These are phyloP conservation scores for Cyprinella venusta DNA, from an alignment of 2,797 vertebrate species.

Conservation along the genomic window DNA sequence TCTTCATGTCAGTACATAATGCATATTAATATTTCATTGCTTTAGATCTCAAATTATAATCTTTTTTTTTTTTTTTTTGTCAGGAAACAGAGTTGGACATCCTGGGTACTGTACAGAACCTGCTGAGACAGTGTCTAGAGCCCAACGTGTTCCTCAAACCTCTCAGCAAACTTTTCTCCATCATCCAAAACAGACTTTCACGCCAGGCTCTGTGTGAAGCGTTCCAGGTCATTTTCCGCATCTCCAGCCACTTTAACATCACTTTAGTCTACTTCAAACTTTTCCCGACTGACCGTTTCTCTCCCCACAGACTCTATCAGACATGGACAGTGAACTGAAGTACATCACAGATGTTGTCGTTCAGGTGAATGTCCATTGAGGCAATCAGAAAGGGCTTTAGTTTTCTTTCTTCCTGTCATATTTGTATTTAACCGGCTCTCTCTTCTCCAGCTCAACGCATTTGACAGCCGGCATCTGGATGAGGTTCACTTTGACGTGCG, in stretches of 20 bases:
- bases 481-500: constrained; percentile 93
- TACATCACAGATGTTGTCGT: constrained; percentile 87
- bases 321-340: constrained; percentile 81
- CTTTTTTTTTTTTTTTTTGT: constrained; percentile 54
- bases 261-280: neutral
- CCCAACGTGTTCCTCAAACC: constrained; percentile 86
- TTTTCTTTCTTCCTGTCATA: neutral
- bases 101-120: constrained; percentile 90
- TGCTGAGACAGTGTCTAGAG: constrained; percentile 84
- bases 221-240: constrained; percentile 84
- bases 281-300: constrained; percentile 38
- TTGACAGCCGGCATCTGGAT: constrained; percentile 92
- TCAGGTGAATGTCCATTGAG: constrained; percentile 77
- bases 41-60: neutral
- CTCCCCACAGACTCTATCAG: constrained; percentile 84
- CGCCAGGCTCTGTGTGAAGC: constrained; percentile 85
- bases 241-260: neutral
- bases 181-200: constrained; percentile 86
- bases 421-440: neutral
- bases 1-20: neutral
- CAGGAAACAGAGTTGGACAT: constrained; percentile 93
- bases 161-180: constrained; percentile 88
- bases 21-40: neutral
- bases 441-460: constrained; percentile 86
- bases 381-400: neutral